Conservation (phyloP, 2,797 vertebrate genomes). For the Coendou prehensilis region DNA sequence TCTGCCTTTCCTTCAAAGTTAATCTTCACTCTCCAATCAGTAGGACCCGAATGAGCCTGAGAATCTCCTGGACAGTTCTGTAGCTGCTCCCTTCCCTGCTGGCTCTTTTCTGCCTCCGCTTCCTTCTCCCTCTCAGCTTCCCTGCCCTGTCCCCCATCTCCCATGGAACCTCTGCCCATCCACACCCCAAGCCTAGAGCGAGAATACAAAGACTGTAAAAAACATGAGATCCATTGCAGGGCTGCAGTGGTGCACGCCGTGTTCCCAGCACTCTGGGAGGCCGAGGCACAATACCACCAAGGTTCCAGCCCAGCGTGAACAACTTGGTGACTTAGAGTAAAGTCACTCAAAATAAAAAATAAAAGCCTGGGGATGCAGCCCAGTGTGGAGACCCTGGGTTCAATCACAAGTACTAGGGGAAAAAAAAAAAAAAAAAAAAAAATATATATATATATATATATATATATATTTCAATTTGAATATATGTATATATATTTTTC, state of each 20-base stretch:
- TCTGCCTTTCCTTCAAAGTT: not conserved
- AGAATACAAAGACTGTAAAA: not conserved
- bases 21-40: not conserved
- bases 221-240: not conserved
- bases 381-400: not conserved
- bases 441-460: not conserved
- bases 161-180: not conserved
- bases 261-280: not conserved
- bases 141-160: too few relatives aligned
- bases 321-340: not conserved
- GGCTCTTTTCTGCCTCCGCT: not conserved
- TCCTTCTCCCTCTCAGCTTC: not conserved
- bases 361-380: not conserved
- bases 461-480: not conserved
- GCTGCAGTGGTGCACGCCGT: not conserved
- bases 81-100: not conserved
- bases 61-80: not conserved
- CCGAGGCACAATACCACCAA: not conserved
- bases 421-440: too few relatives aligned
- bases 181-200: not conserved
- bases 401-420: not conserved
- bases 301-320: not conserved
- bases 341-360: not conserved
- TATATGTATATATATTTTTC: not conserved
- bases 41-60: not conserved